Base-by-base conservation (phyloP, 2,797 vertebrate species). In the Microctenopoma steveboyesi region DNA sequence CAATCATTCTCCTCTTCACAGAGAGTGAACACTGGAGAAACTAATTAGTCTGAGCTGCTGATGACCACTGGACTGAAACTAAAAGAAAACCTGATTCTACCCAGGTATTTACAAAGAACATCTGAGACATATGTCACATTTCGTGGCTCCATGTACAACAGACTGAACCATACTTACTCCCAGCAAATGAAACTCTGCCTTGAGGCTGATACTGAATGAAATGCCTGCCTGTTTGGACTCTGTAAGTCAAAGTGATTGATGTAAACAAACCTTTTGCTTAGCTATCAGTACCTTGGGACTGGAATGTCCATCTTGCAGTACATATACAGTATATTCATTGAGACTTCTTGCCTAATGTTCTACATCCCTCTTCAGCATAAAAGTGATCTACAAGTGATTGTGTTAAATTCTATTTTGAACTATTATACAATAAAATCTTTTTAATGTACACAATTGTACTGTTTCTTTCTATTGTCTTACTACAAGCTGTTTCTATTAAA, bases 371-470 rank as follows among this genome's bases (percentile, higher is more conserved):
- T 79, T 85, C 59, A 83, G 75, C 74, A 86, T 87, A 83, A 88
- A 87, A 87, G 81, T 89, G 82, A 82, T 83, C 18, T 80, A 88
- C 86, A 93, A 82, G 85, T 92, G 69, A 84, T 81, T 90, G 92
- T 94, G 94, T 94, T 93, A 92, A 93, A 92, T 91, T 95, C 94
- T 95, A 92, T 94, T 95, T 95, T 95, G 90, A 95, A 88, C 92
- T 90, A 90, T 92, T 90, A 83, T 69, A 87, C 74, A 95, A 95
- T 95, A 94, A 95, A 95, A 87, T 37, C 72, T 89, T 94, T 94
- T 93, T 91, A 88, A 94, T 92, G 54, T 86, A 91, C 81, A 81
- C 40, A 63, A 4, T 64, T 37, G 22, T 4, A 42, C 42, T 22
- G 35, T 43, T 42, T 52, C 4, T 46, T 61, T 64, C 25, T 14